Evolutionary conservation across 23 tunicate species (phyloP).

Genomic region (Styela clava): DNA sequence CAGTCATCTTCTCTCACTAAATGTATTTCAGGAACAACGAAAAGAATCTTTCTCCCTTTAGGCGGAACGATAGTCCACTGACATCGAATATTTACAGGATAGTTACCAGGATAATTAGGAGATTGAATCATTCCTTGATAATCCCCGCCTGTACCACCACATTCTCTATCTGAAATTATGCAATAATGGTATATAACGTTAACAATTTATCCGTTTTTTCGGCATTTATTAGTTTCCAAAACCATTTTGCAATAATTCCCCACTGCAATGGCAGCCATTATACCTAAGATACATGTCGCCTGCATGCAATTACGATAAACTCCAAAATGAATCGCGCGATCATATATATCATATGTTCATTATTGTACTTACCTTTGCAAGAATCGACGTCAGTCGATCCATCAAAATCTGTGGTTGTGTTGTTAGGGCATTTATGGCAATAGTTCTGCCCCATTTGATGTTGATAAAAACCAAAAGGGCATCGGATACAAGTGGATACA

Average conservation of each 20-base stretch:
- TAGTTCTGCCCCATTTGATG: constrained; percentile 43
- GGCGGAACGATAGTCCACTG: constrained; percentile 54
- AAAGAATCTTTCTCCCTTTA: constrained; percentile 39
- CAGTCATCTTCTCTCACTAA: constrained; percentile 48
- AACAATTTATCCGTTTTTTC: no score
- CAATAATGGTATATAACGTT: not conserved
- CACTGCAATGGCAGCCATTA: no score
- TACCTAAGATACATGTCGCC: no score
- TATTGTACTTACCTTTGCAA: constrained; percentile 95
- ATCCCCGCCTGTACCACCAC: constrained; percentile 59
- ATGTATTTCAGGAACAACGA: constrained; percentile 76
- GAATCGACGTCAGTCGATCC: constrained; percentile 46
- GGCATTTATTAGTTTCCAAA: no score
- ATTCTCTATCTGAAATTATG: constrained; percentile 30
- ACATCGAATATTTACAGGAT: constrained; percentile 56
- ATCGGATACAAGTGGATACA: constrained; percentile 47
- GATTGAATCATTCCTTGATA: constrained; percentile 68
- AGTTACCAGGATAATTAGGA: constrained; percentile 88
- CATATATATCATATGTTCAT: no score
- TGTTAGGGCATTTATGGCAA: constrained; percentile 75
- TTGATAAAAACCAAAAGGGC: constrained; percentile 73
- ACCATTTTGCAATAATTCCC: not conserved
- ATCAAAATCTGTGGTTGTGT: constrained; percentile 68
- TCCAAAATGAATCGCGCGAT: no score
- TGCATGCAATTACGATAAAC: no score